Evolutionary conservation across 2,797 vertebrate species (phyloP).

Genomic region (Danio choprae): DNA sequence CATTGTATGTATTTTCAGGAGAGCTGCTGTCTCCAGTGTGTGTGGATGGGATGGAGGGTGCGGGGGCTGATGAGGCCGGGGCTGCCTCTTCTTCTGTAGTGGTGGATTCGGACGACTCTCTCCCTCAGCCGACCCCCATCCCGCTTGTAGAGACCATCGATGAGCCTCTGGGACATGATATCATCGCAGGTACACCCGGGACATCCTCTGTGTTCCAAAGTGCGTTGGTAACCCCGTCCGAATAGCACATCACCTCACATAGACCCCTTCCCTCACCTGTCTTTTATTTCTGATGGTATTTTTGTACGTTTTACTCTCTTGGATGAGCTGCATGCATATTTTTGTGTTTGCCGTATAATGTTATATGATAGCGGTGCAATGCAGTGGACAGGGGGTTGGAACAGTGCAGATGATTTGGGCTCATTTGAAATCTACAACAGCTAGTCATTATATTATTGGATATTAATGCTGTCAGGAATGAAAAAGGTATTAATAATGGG

Average conservation of each 20-base stretch:
- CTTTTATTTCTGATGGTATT: slow-evolving; percentile 36
- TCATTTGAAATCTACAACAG: neutral
- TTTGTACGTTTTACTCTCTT: slow-evolving; percentile 25
- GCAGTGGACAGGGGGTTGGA: slow-evolving; percentile 50
- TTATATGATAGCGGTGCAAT: slow-evolving; percentile 14
- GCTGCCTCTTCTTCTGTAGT: slow-evolving; percentile 82
- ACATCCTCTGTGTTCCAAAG: slow-evolving; percentile 77
- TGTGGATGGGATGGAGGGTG: slow-evolving; percentile 89
- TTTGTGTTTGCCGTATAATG: slow-evolving; percentile 49
- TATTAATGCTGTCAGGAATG: neutral
- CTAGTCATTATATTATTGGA: neutral
- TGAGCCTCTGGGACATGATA: slow-evolving; percentile 91
- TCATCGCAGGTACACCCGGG: slow-evolving; percentile 87
- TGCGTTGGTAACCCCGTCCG: slow-evolving; percentile 71
- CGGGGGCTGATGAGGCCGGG: slow-evolving; percentile 86
- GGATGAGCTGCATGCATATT: slow-evolving; percentile 55
- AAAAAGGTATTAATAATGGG: neutral
- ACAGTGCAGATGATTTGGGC: slow-evolving; percentile 32
- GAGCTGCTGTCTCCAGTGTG: slow-evolving; percentile 89
- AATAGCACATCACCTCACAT: slow-evolving; percentile 39
- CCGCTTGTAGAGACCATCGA: slow-evolving; percentile 94
- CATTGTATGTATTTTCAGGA: slow-evolving; percentile 72
- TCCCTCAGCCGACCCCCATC: slow-evolving; percentile 84
- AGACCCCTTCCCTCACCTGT: slow-evolving; percentile 23
- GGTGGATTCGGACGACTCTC: slow-evolving; percentile 83